These are phyloP conservation scores for Okamejei kenojei DNA, from an alignment of 2,797 vertebrate genomes.

Conservation along the genomic window DNA sequence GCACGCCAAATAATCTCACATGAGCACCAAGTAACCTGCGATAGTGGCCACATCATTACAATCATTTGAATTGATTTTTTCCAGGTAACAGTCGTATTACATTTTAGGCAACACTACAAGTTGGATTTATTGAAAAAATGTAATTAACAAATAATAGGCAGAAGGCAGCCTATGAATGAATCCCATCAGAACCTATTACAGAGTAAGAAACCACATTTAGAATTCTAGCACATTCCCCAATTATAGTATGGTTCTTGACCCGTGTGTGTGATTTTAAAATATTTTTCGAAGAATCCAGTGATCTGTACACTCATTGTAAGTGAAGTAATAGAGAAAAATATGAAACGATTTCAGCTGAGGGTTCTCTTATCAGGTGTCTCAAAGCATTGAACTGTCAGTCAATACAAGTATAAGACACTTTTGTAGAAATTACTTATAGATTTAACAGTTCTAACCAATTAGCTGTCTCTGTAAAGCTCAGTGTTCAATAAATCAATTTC, in stretches of 20 bases:
- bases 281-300: background rate
- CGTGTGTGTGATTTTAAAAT: background rate
- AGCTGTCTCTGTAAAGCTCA: background rate
- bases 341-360: background rate
- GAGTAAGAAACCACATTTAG: background rate
- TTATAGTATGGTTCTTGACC: background rate
- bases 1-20: background rate
- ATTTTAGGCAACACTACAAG: background rate
- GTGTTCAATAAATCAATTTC: background rate
- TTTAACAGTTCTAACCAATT: conserved; percentile 15
- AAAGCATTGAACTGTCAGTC: background rate
- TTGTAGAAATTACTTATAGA: background rate
- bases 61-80: background rate
- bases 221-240: background rate
- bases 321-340: background rate
- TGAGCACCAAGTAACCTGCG: background rate
- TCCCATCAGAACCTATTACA: background rate
- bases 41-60: background rate
- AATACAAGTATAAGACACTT: background rate
- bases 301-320: background rate
- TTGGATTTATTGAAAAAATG: background rate
- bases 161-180: background rate
- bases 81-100: background rate
- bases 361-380: background rate
- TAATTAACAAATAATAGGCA: background rate